Percentiles rank a stretch among this genome's conserved stretches.
phyloP scores from a whole-genome alignment of 2,797 vertebrate genomes.

The Gambusia yucatana region DNA sequence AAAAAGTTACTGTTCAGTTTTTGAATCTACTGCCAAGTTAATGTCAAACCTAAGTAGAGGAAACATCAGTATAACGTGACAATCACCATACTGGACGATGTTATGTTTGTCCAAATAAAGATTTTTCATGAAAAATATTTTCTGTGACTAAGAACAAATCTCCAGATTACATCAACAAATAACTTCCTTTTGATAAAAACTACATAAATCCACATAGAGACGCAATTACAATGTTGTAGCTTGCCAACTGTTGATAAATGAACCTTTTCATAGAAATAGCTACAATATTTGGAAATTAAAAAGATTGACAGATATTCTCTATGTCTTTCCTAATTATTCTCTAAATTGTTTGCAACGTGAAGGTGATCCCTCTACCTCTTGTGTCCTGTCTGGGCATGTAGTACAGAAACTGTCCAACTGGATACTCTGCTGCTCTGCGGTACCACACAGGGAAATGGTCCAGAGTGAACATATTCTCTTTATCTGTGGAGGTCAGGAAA shows the following conservation, averaged over 20 bases:
- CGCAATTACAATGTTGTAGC: conserved; percentile 12
- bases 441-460: conserved; percentile 97
- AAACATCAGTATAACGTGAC: conserved; percentile 48
- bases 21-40: background rate
- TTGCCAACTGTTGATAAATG: background rate
- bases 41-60: conserved; percentile 13
- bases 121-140: conserved; percentile 6
- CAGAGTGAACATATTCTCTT: conserved; percentile 92
- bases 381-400: conserved; percentile 84
- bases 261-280: background rate
- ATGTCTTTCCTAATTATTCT: background rate
- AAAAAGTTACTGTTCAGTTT: background rate
- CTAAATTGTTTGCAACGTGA: conserved; percentile 15
- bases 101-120: conserved; percentile 17
- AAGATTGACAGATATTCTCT: background rate
- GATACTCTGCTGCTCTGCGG: conserved; percentile 89
- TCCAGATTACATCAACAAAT: background rate
- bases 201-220: conserved; percentile 1
- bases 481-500: conserved; percentile 88
- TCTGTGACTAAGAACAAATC: conserved; percentile 1
- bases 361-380: conserved; percentile 79
- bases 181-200: background rate
- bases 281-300: conserved; percentile 15
- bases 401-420: conserved; percentile 90
- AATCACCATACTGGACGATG: conserved; percentile 30